These are phyloP conservation scores for Stigmatopora nigra DNA, from an alignment of 2,113 vertebrate genomes.

Conservation along the genomic window DNA sequence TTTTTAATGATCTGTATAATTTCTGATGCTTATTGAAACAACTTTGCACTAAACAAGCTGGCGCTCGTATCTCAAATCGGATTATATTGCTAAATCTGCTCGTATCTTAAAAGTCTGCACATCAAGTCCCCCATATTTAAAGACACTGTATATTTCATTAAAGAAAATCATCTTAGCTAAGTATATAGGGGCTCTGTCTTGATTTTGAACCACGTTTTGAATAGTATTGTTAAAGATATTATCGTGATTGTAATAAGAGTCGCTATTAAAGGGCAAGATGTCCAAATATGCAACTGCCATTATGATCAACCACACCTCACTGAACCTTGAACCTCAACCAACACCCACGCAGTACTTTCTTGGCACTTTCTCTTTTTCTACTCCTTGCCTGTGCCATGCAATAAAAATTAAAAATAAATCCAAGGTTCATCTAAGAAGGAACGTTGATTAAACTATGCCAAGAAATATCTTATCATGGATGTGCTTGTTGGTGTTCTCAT, in stretches of 20 bases:
- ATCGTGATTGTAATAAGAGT: not conserved
- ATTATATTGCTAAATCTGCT: too few relatives aligned
- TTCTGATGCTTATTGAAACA: too few relatives aligned
- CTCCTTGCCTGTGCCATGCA: not conserved
- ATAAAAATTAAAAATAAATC: constrained; percentile 24
- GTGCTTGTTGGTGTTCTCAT: constrained; percentile 22
- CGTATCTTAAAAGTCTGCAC: too few relatives aligned
- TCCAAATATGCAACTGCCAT: not conserved
- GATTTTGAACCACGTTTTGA: too few relatives aligned
- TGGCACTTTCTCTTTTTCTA: not conserved
- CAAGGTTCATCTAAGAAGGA: constrained; percentile 14
- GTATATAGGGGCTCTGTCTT: too few relatives aligned
- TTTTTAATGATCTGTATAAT: too few relatives aligned
- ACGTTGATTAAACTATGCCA: constrained; percentile 20
- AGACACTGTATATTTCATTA: too few relatives aligned
- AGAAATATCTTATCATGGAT: not conserved
- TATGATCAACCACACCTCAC: constrained; percentile 37
- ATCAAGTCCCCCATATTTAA: too few relatives aligned
- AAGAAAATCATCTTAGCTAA: too few relatives aligned
- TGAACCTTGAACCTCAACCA: constrained; percentile 32
- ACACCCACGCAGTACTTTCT: not conserved
- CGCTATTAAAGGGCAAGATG: not conserved
- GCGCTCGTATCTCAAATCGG: too few relatives aligned
- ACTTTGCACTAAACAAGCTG: too few relatives aligned
- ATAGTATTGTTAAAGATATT: too few relatives aligned